Conservation (phyloP, 2,113 vertebrate species). For the Acinonyx jubatus region DNA sequence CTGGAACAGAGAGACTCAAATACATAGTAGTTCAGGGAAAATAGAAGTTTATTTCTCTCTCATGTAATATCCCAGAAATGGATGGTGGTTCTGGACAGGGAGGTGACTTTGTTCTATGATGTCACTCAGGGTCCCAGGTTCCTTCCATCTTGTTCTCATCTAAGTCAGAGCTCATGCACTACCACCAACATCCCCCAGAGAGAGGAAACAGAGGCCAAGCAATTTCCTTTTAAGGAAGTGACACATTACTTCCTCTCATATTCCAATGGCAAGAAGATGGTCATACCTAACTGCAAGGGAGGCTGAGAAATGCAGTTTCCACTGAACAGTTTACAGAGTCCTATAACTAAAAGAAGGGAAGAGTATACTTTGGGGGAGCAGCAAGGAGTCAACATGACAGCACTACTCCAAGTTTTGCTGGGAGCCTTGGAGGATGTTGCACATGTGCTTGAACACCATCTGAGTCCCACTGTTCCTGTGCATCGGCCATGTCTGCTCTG, state of each 20-base stretch:
- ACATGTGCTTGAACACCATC: neutral
- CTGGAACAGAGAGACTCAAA: neutral
- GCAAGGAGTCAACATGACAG: neutral
- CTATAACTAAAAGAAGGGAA: neutral
- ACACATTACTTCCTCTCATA: neutral
- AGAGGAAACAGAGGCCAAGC: neutral
- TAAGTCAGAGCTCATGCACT: neutral
- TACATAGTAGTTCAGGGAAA: neutral
- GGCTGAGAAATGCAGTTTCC: neutral
- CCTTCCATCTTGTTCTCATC: neutral
- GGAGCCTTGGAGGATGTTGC: neutral
- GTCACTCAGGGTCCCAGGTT: neutral
- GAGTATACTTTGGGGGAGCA: neutral
- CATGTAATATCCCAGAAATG: neutral
- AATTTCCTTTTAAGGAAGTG: neutral
- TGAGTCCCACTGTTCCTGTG: too few species aligned
- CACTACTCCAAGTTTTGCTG: neutral
- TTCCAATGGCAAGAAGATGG: neutral
- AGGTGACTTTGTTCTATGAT: neutral
- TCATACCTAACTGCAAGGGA: neutral
- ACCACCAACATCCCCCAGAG: neutral
- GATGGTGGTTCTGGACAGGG: neutral
- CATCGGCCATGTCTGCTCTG: neutral
- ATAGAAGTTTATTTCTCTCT: neutral
- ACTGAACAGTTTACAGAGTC: neutral